phyloP scores from a whole-genome alignment of 2,888 invertebrate species.

The Leptura quadrifasciata region DNA sequence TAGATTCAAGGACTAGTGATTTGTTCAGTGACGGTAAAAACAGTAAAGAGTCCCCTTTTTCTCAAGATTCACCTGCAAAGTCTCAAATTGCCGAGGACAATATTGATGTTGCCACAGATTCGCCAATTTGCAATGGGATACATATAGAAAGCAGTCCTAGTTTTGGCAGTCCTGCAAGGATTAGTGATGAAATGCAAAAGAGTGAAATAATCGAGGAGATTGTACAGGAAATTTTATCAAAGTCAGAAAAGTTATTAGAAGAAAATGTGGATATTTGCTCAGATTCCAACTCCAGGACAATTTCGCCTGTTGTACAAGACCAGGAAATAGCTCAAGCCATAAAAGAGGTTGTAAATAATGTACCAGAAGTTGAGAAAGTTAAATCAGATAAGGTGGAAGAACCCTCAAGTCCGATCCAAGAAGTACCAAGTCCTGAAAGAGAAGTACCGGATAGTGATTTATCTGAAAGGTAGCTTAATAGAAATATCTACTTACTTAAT shows the following conservation, averaged over 20 bases:
- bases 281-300: conserved; percentile 46
- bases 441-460: conserved; percentile 82
- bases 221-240: conserved; percentile 75
- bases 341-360: conserved; percentile 74
- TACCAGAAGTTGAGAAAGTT: conserved; percentile 49
- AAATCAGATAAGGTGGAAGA: conserved; percentile 44
- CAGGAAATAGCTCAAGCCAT: conserved; percentile 76
- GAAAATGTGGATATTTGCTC: conserved; percentile 64
- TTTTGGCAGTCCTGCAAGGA: conserved; percentile 69
- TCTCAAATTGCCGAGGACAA: conserved; percentile 65
- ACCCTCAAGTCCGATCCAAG: conserved; percentile 43
- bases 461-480: conserved; percentile 75
- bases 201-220: conserved; percentile 75
- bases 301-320: conserved; percentile 75
- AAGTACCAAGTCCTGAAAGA: conserved; percentile 74
- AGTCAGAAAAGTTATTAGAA: conserved; percentile 75
- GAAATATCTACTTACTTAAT: background rate
- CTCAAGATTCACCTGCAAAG: conserved; percentile 73
- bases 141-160: conserved; percentile 71
- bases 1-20: conserved; percentile 76
- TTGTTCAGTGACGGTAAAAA: conserved; percentile 79
- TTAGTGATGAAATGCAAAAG: conserved; percentile 67
- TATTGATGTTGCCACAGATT: conserved; percentile 59
- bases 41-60: conserved; percentile 78
- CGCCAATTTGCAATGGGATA: conserved; percentile 73